A percentile compares a stretch with the other conserved stretches of the same genome.
Conservation (phyloP, 1,140 invertebrate species). For the Camponotus pennsylvanicus region DNA sequence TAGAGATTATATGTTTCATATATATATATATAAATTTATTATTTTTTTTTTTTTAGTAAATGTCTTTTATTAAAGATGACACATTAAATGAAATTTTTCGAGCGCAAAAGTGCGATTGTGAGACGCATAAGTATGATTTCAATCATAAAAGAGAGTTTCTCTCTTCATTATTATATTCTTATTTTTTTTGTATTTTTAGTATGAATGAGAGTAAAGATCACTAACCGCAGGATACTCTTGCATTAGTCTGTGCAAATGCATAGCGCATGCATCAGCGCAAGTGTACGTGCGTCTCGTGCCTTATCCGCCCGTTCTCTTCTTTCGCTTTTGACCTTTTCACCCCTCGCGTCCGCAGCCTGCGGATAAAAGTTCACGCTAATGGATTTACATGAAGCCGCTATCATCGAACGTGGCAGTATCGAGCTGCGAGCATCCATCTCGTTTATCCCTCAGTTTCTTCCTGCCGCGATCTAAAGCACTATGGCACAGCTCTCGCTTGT, state of each 20-base stretch:
- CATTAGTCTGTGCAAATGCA: constrained; percentile 23
- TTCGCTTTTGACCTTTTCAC: constrained; percentile 73
- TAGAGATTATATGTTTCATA: no score
- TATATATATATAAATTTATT: no score
- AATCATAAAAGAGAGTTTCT: not conserved
- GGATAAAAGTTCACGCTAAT: constrained; percentile 74
- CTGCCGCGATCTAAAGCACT: not conserved
- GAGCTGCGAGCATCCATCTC: constrained; percentile 50
- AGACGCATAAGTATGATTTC: not conserved
- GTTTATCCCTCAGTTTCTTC: constrained; percentile 24
- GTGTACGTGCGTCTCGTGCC: constrained; percentile 57
- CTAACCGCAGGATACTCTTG: constrained; percentile 36
- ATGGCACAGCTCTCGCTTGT: not conserved
- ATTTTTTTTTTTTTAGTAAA: no score
- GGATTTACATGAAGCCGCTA: constrained; percentile 73
- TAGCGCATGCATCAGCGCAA: constrained; percentile 18
- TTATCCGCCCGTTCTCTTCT: constrained; percentile 61
- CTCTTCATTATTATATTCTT: not conserved
- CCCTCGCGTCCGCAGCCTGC: constrained; percentile 46
- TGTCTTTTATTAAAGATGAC: no score
- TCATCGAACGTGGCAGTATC: constrained; percentile 64
- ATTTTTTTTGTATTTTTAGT: not conserved
- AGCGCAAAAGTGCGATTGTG: not conserved
- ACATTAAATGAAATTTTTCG: no score
- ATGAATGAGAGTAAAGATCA: not conserved